Evolutionary conservation across 1,140 invertebrate genomes (phyloP).

Genomic region (Orchestia grillus): DNA sequence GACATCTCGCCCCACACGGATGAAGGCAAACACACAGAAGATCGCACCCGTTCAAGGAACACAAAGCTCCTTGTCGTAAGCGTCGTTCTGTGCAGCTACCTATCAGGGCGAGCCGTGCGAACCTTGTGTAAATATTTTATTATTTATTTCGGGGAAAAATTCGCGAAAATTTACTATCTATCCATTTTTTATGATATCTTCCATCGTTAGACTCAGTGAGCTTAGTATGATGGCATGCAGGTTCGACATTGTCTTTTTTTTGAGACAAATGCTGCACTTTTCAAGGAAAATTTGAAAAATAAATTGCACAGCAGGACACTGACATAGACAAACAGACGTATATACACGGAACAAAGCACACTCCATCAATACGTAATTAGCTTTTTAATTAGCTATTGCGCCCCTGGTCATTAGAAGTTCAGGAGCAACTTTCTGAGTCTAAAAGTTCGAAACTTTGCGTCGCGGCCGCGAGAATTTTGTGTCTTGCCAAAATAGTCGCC

Average conservation of each 20-base stretch:
- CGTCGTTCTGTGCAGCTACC: background rate
- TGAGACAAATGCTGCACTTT: background rate
- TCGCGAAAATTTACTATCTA: background rate
- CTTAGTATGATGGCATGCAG: background rate
- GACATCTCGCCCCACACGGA: too few species aligned
- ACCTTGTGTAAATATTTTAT: background rate
- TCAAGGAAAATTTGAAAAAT: background rate
- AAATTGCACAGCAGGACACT: background rate
- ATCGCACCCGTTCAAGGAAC: background rate
- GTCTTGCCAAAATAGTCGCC: background rate
- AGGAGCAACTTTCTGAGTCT: background rate
- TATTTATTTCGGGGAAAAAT: background rate
- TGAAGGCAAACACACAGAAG: background rate
- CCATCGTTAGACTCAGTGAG: background rate
- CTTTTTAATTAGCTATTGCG: background rate
- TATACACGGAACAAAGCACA: background rate
- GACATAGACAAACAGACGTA: background rate
- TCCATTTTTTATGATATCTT: background rate
- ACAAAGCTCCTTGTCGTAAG: background rate
- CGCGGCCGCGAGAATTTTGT: background rate
- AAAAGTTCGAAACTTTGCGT: background rate
- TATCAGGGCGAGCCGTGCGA: background rate
- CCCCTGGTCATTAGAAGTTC: background rate
- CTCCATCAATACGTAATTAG: background rate
- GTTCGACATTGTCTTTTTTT: background rate